These are phyloP conservation scores for Heteromurus nitidus DNA, from an alignment of 2,888 invertebrate genomes.

Conservation along the genomic window DNA sequence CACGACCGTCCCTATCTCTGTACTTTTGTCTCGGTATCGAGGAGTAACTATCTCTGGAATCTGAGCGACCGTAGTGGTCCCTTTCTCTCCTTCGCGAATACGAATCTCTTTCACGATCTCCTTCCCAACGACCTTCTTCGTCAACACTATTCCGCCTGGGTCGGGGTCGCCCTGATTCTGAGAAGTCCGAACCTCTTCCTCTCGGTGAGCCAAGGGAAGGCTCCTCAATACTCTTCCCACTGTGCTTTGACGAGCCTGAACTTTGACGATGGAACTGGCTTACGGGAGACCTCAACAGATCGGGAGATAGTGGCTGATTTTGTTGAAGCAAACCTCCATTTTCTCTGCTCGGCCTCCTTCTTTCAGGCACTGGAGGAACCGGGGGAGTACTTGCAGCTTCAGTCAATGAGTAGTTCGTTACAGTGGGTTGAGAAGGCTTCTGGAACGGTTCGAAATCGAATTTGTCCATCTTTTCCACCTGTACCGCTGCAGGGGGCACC, in stretches of 20 bases:
- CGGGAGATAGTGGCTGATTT: slow-evolving; percentile 45
- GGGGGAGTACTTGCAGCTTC: slow-evolving; percentile 28
- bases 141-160: slow-evolving; percentile 50
- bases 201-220: slow-evolving; percentile 41
- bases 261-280: slow-evolving; percentile 71
- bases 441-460: slow-evolving; percentile 72
- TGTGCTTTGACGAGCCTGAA: slow-evolving; percentile 72
- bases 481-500: neutral
- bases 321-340: slow-evolving; percentile 40
- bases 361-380: slow-evolving; percentile 45
- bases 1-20: slow-evolving; percentile 33
- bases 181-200: slow-evolving; percentile 71
- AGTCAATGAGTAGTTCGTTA: slow-evolving; percentile 32
- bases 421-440: slow-evolving; percentile 63
- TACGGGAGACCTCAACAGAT: slow-evolving; percentile 36
- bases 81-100: slow-evolving; percentile 42
- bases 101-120: slow-evolving; percentile 57
- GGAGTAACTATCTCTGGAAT: slow-evolving; percentile 68
- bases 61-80: slow-evolving; percentile 59
- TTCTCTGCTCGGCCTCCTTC: slow-evolving; percentile 39
- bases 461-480: slow-evolving; percentile 39
- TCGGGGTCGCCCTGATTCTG: slow-evolving; percentile 67
- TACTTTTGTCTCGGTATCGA: slow-evolving; percentile 56
- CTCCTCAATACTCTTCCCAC: slow-evolving; percentile 64
- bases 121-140: slow-evolving; percentile 60